Base-by-base conservation (phyloP, 2,797 vertebrate genomes). In the Lycodopsis pacificus region DNA sequence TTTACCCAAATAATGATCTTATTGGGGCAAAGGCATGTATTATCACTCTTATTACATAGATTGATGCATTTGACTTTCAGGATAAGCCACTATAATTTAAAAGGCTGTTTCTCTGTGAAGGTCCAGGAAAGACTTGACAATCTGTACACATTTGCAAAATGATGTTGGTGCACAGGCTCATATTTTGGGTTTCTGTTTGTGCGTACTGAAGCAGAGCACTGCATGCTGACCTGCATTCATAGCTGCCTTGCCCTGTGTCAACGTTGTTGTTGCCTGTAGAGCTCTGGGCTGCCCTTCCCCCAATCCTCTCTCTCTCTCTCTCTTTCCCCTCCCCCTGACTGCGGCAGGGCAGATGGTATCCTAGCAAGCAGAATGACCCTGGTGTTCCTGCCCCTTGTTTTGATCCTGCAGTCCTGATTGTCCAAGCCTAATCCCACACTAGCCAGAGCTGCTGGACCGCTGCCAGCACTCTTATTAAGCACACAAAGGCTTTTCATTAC, bases 341-440 rank as follows among this genome's bases (percentile, higher is more conserved):
- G 96, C 95, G 94, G 96, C 96, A 85, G 91, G 91, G 91, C 96
- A 98, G 96, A 98, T 97, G 97, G 97, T 96, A 96, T 96, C 95
- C 94, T 95, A 93, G 93, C 93, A 93, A 93, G 93, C 91, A 93
- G 92, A 95, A 95, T 97, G 97, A 97, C 96, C 96, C 96, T 94
- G 91, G 94, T 93, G 94, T 96, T 96, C 94, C 95, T 96, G 95
- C 96, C 95, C 96, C 96, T 96, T 96, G 95, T 97, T 96, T 96
- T 96, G 96, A 96, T 96, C 96, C 95, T 92, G 94, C 95, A 94
- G 95, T 95, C 96, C 94, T 95, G 96, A 97, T 96, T 96, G 96
- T 96, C 96, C 96, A 94, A 95, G 84, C 94, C 95, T 96, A 96
- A 97, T 96, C 96, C 95, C 93, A 96, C 94, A 96, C 95, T 96